Percentiles rank a stretch among this genome's conserved stretches.
Evolutionary conservation across 1,140 invertebrate species (phyloP).

Genomic region (Phocides pigmalion): DNA sequence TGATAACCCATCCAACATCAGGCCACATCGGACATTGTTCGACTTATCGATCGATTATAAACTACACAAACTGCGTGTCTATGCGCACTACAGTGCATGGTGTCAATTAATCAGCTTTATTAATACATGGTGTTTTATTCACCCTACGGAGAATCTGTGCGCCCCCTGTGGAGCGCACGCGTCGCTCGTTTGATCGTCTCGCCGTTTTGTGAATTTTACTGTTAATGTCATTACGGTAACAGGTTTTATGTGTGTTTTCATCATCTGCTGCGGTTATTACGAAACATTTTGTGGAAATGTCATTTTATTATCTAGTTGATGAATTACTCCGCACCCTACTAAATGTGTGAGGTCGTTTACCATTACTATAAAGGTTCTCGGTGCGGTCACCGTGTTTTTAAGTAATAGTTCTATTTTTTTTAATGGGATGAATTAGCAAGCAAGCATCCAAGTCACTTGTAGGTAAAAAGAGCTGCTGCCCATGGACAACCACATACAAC

Average conservation of each 20-base stretch:
- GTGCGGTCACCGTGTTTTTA: too few relatives aligned
- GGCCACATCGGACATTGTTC: too few relatives aligned
- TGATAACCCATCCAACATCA: too few relatives aligned
- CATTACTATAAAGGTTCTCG: too few relatives aligned
- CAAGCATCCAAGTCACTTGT: too few relatives aligned
- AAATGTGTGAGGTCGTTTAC: not conserved
- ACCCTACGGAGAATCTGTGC: constrained; percentile 38
- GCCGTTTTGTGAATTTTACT: constrained; percentile 54
- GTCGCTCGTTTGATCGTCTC: constrained; percentile 52
- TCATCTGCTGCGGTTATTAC: constrained; percentile 65
- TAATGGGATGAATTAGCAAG: too few relatives aligned
- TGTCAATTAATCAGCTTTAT: constrained; percentile 25
- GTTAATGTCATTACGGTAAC: constrained; percentile 57
- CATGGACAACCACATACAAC: too few relatives aligned
- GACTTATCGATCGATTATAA: too few relatives aligned
- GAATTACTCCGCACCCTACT: constrained; percentile 2
- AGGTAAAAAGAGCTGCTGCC: too few relatives aligned
- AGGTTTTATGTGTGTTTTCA: constrained; percentile 66
- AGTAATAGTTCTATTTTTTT: too few relatives aligned
- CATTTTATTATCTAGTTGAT: constrained; percentile 12
- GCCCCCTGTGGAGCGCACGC: constrained; percentile 66
- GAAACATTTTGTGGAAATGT: constrained; percentile 2
- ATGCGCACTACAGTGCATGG: not conserved
- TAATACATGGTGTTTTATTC: constrained; percentile 38
- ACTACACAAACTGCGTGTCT: too few relatives aligned